Evolutionary conservation across 2,113 vertebrate species (phyloP).

Genomic region (Hypocryptadius cinnamomeus): DNA sequence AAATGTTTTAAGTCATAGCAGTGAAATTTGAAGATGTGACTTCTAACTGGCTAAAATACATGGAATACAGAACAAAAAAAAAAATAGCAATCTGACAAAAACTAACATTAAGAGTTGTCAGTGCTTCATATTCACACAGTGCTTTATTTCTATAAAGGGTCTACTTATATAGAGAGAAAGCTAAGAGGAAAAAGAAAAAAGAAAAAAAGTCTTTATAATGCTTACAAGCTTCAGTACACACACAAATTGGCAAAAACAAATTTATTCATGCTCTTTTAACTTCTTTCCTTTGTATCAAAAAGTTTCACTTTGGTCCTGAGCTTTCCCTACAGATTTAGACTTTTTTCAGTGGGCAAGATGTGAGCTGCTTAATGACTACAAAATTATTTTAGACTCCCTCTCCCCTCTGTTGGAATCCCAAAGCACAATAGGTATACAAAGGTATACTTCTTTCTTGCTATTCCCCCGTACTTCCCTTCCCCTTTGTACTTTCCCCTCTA

Average conservation of each 20-base stretch:
- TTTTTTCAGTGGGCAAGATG: background rate
- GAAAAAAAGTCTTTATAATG: background rate
- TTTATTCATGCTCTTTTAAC: background rate
- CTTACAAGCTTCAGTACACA: background rate
- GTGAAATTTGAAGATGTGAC: background rate
- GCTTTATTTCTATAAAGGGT: background rate
- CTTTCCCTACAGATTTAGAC: background rate
- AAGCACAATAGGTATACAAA: background rate
- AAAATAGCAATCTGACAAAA: background rate
- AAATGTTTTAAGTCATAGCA: background rate
- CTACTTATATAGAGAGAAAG: background rate
- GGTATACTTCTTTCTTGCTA: background rate
- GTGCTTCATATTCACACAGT: background rate
- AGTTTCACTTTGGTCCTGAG: background rate
- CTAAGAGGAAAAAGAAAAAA: background rate
- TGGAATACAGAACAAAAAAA: background rate
- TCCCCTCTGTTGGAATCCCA: background rate
- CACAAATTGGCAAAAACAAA: background rate
- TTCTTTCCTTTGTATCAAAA: background rate
- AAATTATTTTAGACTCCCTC: background rate
- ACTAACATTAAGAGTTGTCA: background rate
- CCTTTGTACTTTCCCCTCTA: background rate
- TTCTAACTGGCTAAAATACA: background rate
- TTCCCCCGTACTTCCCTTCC: background rate
- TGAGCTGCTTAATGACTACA: background rate